Percentiles rank a stretch among this genome's conserved stretches.
Conservation (phyloP, 1,140 invertebrate species). For the Maniola jurtina region DNA sequence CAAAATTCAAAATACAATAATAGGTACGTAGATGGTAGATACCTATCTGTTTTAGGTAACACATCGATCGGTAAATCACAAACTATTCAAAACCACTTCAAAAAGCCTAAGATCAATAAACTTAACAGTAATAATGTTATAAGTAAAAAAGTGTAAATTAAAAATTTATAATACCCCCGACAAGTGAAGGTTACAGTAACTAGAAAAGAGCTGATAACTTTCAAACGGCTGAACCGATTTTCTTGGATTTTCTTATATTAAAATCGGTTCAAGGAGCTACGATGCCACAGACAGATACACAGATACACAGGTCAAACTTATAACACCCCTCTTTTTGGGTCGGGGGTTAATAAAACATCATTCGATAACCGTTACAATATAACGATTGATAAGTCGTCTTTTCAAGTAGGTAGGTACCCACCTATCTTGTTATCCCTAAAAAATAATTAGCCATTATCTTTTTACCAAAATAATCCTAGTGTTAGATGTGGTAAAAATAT, state of each 20-base stretch:
- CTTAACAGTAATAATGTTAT: not conserved
- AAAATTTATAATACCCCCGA: too few species aligned
- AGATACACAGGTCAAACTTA: too few species aligned
- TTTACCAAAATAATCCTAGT: not conserved
- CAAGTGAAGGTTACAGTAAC: too few species aligned
- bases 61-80: not conserved
- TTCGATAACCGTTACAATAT: not conserved
- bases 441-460: constrained; percentile 4
- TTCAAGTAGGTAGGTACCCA: not conserved
- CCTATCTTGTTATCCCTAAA: constrained; percentile 4
- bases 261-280: too few species aligned
- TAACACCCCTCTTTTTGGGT: too few species aligned
- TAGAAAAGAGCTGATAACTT: too few species aligned
- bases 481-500: not conserved
- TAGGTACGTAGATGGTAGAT: not conserved
- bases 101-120: not conserved
- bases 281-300: too few species aligned
- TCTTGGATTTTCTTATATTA: too few species aligned
- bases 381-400: not conserved
- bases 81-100: not conserved
- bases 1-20: not conserved
- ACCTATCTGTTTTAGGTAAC: too few species aligned
- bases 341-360: not conserved
- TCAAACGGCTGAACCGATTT: too few species aligned
- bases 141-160: too few species aligned